These are phyloP conservation scores for Odobenus rosmarus DNA, from an alignment of 2,113 vertebrate species.

Conservation along the genomic window DNA sequence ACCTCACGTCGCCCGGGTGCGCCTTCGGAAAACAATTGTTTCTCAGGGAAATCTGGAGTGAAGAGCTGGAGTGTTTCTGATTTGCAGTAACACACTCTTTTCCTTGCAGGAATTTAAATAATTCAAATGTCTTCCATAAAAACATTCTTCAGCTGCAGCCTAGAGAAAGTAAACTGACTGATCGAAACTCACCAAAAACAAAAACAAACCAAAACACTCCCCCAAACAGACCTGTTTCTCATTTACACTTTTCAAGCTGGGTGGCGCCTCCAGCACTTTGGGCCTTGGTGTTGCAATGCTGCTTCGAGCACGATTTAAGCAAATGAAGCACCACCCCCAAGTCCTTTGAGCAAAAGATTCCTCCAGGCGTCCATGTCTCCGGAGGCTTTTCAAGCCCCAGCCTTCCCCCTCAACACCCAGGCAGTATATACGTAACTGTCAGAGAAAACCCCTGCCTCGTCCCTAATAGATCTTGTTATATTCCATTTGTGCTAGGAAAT, in stretches of 20 bases:
- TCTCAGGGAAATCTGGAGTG: not conserved
- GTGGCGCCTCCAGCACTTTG: no score
- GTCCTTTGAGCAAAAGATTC: not conserved
- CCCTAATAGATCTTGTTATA: no score
- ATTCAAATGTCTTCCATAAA: conserved; percentile 1
- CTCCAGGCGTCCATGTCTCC: not conserved
- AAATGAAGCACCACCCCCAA: not conserved
- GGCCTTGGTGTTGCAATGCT: not conserved
- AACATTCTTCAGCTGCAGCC: not conserved
- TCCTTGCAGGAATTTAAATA: conserved; percentile 38
- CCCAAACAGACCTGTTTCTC: not conserved
- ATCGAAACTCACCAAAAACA: not conserved
- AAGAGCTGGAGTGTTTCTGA: no score
- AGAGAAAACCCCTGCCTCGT: accelerated
- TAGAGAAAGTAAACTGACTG: not conserved
- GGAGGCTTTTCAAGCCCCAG: accelerated
- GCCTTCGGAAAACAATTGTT: accelerated
- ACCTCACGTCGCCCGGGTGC: accelerated
- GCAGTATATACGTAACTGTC: not conserved
- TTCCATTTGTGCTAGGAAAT: not conserved
- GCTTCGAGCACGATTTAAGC: not conserved
- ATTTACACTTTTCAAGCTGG: accelerated
- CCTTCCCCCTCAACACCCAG: no score
- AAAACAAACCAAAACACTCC: not conserved
- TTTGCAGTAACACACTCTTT: not conserved